Percentiles rank a stretch among this genome's conserved stretches.
These are phyloP conservation scores for Cosmia pyralina DNA, from an alignment of 2,888 invertebrate species.

Conservation along the genomic window DNA sequence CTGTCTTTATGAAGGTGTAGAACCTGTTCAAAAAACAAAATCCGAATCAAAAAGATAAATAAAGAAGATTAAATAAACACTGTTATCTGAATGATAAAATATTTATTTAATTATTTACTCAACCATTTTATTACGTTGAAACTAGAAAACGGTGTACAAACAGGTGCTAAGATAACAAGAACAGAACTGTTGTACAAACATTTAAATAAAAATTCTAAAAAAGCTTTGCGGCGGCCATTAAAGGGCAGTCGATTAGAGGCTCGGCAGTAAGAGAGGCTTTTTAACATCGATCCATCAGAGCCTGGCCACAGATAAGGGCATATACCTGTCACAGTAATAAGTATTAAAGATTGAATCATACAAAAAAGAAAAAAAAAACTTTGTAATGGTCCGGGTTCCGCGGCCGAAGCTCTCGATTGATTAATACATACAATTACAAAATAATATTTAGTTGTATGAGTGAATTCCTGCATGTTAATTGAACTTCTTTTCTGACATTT, in stretches of 20 bases:
- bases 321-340: conserved; percentile 85
- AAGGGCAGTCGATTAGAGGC: conserved; percentile 80
- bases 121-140: conserved; percentile 47
- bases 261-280: conserved; percentile 80
- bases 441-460: conserved; percentile 30
- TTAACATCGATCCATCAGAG: conserved; percentile 87
- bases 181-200: conserved; percentile 66
- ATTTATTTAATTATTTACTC: conserved; percentile 51
- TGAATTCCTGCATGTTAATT: not conserved
- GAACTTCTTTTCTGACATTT: not conserved
- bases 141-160: conserved; percentile 53
- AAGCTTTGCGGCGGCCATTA: conserved; percentile 75
- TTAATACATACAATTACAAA: conserved; percentile 36
- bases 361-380: conserved; percentile 67
- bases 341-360: conserved; percentile 80
- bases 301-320: conserved; percentile 81
- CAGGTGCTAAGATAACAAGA: conserved; percentile 63
- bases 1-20: conserved; percentile 3
- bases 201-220: conserved; percentile 74
- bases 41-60: conserved; percentile 19
- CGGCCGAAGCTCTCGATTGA: conserved; percentile 46
- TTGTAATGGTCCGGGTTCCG: conserved; percentile 71
- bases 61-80: conserved; percentile 24
- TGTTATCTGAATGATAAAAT: conserved; percentile 41
- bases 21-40: conserved; percentile 10